These are phyloP conservation scores for Dicroscelio sp. DNA, from an alignment of 2,888 invertebrate species.

Conservation along the genomic window DNA sequence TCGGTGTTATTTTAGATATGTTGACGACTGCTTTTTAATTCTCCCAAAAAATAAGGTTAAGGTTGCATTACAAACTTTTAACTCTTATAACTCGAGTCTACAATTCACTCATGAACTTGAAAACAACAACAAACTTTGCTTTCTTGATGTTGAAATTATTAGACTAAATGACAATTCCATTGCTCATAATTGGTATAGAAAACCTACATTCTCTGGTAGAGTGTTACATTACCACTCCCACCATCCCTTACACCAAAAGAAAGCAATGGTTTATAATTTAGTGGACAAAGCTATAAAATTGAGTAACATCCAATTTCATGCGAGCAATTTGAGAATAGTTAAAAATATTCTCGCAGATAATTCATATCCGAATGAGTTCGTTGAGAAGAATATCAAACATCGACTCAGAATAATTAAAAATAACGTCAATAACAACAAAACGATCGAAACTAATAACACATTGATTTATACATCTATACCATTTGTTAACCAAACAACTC, in stretches of 20 bases:
- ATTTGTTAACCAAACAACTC: background rate
- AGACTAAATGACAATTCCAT: background rate
- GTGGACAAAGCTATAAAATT: background rate
- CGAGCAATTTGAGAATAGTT: background rate
- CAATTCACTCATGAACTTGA: slow-evolving; percentile 11
- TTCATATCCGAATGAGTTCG: background rate
- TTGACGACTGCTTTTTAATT: slow-evolving; percentile 19
- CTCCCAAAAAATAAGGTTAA: background rate
- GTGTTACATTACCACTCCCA: background rate
- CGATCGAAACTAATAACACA: background rate
- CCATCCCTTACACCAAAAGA: slow-evolving; percentile 2
- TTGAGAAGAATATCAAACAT: background rate
- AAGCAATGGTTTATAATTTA: background rate
- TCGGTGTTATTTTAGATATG: slow-evolving; percentile 15
- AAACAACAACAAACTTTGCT: background rate
- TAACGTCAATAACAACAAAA: background rate
- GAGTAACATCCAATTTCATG: background rate
- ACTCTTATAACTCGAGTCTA: background rate
- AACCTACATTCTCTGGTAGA: slow-evolving; percentile 18
- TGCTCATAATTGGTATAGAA: background rate
- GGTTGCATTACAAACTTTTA: background rate
- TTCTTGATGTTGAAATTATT: background rate
- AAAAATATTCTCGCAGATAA: background rate
- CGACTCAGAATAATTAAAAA: background rate
- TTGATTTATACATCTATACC: background rate